Evolutionary conservation across 2,113 vertebrate genomes (phyloP).

Genomic region (Apus apus): DNA sequence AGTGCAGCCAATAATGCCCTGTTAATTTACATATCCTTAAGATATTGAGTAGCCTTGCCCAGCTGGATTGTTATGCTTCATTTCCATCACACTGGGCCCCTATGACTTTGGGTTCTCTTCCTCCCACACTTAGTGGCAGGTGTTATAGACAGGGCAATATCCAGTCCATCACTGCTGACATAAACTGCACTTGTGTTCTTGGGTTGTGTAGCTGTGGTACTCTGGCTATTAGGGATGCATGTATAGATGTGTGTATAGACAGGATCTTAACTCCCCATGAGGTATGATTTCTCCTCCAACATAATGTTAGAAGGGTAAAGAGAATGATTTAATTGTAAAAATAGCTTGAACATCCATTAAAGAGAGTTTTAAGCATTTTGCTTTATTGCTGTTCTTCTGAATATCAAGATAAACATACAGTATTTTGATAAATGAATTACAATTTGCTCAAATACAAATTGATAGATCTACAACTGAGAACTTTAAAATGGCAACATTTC

Average conservation of each 20-base stretch:
- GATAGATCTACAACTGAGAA: not conserved
- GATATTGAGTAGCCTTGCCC: no score
- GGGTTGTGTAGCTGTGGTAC: not conserved
- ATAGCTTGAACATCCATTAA: not conserved
- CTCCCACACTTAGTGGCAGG: no score
- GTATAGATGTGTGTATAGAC: not conserved
- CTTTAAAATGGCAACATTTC: not conserved
- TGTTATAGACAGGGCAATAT: not conserved
- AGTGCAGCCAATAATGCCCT: no score
- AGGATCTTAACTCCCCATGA: not conserved
- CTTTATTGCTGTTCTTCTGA: slow-evolving; percentile 20
- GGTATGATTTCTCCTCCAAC: not conserved
- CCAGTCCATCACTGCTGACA: not conserved
- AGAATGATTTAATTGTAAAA: not conserved
- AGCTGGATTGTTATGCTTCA: no score
- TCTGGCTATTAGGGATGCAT: rapidly evolving
- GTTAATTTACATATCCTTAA: no score
- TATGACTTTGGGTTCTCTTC: no score
- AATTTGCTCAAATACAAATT: not conserved
- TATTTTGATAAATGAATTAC: not conserved
- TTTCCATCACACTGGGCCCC: no score
- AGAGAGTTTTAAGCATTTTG: not conserved
- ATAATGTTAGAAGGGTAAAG: not conserved
- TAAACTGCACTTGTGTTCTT: not conserved
- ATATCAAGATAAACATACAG: not conserved